A percentile compares a stretch with the other conserved stretches of the same genome.
These are phyloP conservation scores for Psilopsiagon aurifrons DNA, from an alignment of 2,113 vertebrate genomes.

Conservation along the genomic window DNA sequence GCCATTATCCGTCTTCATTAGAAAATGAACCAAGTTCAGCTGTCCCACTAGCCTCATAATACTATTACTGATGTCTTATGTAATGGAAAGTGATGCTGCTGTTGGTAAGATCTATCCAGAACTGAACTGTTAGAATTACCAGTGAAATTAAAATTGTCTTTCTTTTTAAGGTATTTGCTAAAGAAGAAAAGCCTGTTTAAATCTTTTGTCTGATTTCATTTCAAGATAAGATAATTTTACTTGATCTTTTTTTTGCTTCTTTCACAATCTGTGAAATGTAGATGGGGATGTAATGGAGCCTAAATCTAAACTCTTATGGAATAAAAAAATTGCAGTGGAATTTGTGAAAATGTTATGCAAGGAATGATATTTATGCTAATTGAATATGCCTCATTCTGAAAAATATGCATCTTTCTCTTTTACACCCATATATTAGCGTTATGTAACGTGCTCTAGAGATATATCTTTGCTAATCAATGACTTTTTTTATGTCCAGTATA, in stretches of 20 bases:
- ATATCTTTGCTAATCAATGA: background rate
- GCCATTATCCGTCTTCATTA: background rate
- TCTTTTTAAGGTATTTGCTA: background rate
- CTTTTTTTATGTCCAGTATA: background rate
- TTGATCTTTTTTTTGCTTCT: background rate
- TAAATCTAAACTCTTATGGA: background rate
- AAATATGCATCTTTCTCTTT: background rate
- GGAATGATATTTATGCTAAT: background rate
- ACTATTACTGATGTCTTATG: background rate
- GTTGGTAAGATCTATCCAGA: background rate
- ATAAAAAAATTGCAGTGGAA: background rate
- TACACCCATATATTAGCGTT: background rate
- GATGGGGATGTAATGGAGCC: background rate
- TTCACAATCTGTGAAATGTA: background rate
- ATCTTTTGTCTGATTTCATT: background rate
- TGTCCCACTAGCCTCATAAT: background rate
- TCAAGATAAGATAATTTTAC: background rate
- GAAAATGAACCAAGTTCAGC: background rate
- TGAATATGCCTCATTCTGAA: background rate
- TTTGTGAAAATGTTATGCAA: background rate
- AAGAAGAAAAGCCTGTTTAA: background rate
- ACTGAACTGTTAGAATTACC: background rate
- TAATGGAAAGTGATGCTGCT: background rate
- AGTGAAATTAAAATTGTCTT: background rate
- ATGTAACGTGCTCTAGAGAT: background rate